Evolutionary conservation across 37 sponge, comb jelly and placozoan species (phyloP).

Genomic region (Oscarella lobularis): DNA sequence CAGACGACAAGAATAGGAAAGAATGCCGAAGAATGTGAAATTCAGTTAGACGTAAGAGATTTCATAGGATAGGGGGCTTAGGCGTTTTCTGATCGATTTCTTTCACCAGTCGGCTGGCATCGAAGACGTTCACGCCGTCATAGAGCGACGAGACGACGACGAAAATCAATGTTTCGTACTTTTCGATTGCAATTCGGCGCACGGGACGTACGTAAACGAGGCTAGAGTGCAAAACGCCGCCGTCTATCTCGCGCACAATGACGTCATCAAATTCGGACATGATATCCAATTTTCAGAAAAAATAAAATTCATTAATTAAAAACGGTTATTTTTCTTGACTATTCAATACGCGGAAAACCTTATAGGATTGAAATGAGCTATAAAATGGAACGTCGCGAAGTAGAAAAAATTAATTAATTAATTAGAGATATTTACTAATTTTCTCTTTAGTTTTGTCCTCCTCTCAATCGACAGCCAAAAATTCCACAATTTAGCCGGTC

Average conservation of each 20-base stretch:
- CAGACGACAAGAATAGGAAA: not conserved
- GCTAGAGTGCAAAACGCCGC: not conserved
- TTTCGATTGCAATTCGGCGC: not conserved
- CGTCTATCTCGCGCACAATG: not conserved
- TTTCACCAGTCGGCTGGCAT: not conserved
- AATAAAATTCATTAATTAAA: too few species aligned
- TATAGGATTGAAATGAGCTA: not conserved
- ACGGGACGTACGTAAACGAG: slow-evolving; percentile 10
- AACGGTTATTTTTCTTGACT: too few species aligned
- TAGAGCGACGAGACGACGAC: not conserved
- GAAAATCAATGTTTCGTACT: not conserved
- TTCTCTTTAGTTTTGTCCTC: not conserved
- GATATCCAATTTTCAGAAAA: slow-evolving; percentile 1
- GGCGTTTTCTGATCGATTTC: not conserved
- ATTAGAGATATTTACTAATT: not conserved
- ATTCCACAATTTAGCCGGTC: too few species aligned
- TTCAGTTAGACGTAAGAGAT: not conserved
- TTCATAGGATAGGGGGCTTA: not conserved
- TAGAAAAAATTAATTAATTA: too few species aligned
- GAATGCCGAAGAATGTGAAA: not conserved
- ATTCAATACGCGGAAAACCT: not conserved
- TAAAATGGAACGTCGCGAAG: too few species aligned
- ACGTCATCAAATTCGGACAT: slow-evolving; percentile 7
- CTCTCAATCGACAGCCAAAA: too few species aligned
- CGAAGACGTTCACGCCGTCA: slow-evolving; percentile 1